Percentiles rank a stretch among this genome's conserved stretches.
Evolutionary conservation across 1,140 invertebrate genomes (phyloP).

Genomic region (Zelostemma sp.): DNA sequence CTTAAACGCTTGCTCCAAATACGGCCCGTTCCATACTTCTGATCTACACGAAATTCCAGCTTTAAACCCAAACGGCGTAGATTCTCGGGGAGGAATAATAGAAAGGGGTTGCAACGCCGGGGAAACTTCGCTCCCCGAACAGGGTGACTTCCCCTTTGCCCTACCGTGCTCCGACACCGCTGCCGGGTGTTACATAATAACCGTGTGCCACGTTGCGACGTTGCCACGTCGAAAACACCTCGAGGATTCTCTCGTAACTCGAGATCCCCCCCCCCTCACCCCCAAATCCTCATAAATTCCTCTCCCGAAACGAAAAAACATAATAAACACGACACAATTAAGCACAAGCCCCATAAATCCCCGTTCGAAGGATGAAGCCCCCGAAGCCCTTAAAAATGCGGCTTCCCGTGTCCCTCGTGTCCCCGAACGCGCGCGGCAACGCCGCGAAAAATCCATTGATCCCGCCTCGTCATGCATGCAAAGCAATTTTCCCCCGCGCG

Average conservation of each 20-base stretch:
- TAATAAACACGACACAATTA: too few species aligned
- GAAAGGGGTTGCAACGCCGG: slow-evolving; percentile 61
- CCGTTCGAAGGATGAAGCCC: too few species aligned
- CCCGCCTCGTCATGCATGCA: too few species aligned
- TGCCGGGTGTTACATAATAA: slow-evolving; percentile 69
- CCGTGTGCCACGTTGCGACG: slow-evolving; percentile 52
- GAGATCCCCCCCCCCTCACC: neutral
- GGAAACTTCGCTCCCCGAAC: slow-evolving; percentile 18
- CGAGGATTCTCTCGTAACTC: neutral
- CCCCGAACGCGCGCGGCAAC: too few species aligned
- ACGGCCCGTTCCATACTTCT: neutral
- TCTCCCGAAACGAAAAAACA: too few species aligned
- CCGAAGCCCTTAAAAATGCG: too few species aligned
- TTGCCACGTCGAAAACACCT: slow-evolving; percentile 52
- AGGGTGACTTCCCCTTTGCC: slow-evolving; percentile 34
- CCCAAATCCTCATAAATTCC: neutral
- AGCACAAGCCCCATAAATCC: too few species aligned
- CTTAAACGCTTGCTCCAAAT: too few species aligned
- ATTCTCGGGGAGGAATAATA: slow-evolving; percentile 40
- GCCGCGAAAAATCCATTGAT: too few species aligned
- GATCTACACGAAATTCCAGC: slow-evolving; percentile 38
- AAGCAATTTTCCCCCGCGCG: too few species aligned
- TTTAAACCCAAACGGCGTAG: slow-evolving; percentile 33
- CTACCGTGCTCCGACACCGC: slow-evolving; percentile 51
- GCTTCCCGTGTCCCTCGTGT: too few species aligned